Evolutionary conservation across 2,888 invertebrate genomes (phyloP).

Genomic region (Diplazon laetatorius): DNA sequence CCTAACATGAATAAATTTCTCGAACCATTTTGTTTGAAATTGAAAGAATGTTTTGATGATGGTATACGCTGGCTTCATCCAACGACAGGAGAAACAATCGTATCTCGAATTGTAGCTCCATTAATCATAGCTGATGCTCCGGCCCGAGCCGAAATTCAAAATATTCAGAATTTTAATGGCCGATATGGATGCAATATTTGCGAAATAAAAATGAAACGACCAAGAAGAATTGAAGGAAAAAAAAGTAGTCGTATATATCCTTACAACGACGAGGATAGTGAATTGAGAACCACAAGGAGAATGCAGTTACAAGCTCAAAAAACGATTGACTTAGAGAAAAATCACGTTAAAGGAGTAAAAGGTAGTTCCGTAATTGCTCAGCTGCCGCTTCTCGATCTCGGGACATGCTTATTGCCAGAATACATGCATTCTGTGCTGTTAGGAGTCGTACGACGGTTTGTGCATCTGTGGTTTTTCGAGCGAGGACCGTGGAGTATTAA

Average conservation of each 20-base stretch:
- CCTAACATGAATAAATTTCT: constrained; percentile 59
- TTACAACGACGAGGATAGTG: constrained; percentile 13
- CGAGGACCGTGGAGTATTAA: constrained; percentile 61
- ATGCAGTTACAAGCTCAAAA: constrained; percentile 53
- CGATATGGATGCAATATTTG: constrained; percentile 60
- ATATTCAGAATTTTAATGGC: constrained; percentile 55
- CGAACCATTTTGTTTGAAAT: constrained; percentile 50
- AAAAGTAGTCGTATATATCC: constrained; percentile 51
- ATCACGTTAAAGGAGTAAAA: constrained; percentile 51
- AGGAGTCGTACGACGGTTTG: constrained; percentile 54
- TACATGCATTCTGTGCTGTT: constrained; percentile 66
- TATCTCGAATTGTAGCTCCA: constrained; percentile 52
- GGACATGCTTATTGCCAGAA: constrained; percentile 61
- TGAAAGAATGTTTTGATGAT: constrained; percentile 48
- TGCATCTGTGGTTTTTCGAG: constrained; percentile 35
- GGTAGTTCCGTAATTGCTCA: constrained; percentile 50
- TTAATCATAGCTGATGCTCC: constrained; percentile 58
- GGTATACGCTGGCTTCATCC: constrained; percentile 56
- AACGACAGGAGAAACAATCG: constrained; percentile 34
- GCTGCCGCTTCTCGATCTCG: constrained; percentile 58
- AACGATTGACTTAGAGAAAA: constrained; percentile 11
- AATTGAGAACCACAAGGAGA: constrained; percentile 47
- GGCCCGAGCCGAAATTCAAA: constrained; percentile 53
- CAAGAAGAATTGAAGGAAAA: constrained; percentile 35
- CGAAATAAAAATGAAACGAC: constrained; percentile 54